A percentile compares a stretch with the other conserved stretches of the same genome.
Conservation (phyloP, 1,140 invertebrate genomes). For the Macrostomum lignano region DNA sequence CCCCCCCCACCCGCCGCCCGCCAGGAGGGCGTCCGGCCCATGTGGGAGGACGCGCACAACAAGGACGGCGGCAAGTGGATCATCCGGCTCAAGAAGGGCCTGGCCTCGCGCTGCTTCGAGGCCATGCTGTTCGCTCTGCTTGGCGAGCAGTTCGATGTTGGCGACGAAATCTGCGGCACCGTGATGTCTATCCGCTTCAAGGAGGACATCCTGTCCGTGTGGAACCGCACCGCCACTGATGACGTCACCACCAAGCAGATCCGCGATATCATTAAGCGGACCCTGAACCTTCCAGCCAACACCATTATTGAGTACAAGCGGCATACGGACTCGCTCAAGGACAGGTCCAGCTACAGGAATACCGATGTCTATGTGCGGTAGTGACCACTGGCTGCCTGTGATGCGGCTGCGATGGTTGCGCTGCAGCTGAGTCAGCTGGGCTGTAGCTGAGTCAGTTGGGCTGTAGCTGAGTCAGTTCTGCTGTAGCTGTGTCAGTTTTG, state of each 20-base stretch:
- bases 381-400: too few relatives aligned
- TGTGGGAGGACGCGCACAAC: constrained; percentile 91
- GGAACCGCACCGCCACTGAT: constrained; percentile 77
- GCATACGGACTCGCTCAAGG: constrained; percentile 52
- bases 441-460: too few relatives aligned
- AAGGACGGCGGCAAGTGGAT: constrained; percentile 87
- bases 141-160: constrained; percentile 85
- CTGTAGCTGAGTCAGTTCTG: too few relatives aligned
- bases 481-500: too few relatives aligned
- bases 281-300: constrained; percentile 66
- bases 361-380: too few relatives aligned
- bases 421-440: too few relatives aligned
- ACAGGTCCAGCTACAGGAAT: too few relatives aligned
- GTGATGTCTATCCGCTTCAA: constrained; percentile 64
- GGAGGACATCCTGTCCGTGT: constrained; percentile 88
- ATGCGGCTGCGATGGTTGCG: too few relatives aligned
- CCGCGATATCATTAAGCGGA: constrained; percentile 63
- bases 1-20: too few relatives aligned
- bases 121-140: constrained; percentile 80
- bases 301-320: constrained; percentile 85
- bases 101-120: constrained; percentile 85
- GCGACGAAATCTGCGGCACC: constrained; percentile 86
- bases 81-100: constrained; percentile 61
- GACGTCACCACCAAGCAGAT: constrained; percentile 54
- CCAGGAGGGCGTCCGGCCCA: constrained; percentile 86